A percentile compares a stretch with the other conserved stretches of the same genome.
Conservation (phyloP, 2,888 invertebrate species). For the Cephus pulcher region DNA sequence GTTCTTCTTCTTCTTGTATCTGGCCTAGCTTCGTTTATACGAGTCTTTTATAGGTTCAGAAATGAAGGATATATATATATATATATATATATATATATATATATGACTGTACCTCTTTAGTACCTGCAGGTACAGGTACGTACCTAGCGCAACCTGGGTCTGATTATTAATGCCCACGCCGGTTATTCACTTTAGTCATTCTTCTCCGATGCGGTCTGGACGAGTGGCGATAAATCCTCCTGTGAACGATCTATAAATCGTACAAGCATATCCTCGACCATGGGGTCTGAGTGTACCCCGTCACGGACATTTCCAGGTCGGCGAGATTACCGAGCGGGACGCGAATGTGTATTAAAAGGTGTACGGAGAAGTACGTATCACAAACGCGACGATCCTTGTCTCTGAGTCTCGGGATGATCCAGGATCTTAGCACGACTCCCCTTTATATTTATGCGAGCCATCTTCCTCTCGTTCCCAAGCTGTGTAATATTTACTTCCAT, state of each 20-base stretch:
- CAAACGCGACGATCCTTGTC: not conserved
- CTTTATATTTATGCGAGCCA: not conserved
- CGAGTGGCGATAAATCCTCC: not conserved
- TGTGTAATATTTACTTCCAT: not conserved
- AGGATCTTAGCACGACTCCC: not conserved
- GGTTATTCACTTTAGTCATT: conserved; percentile 5
- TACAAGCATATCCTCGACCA: not conserved
- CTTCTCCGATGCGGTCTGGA: not conserved
- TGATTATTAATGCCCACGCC: conserved; percentile 1
- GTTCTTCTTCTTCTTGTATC: not conserved
- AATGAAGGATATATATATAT: not conserved
- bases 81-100: not conserved
- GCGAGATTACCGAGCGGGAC: not conserved
- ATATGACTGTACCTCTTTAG: not conserved
- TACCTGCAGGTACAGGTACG: not conserved
- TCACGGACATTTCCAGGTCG: not conserved
- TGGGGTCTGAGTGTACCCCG: not conserved
- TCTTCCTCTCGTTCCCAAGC: not conserved
- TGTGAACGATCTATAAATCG: not conserved
- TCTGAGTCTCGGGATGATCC: not conserved
- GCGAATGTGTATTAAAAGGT: not conserved
- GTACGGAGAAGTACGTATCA: not conserved
- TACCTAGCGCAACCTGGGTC: not conserved
- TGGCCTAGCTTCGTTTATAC: not conserved
- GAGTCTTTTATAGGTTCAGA: not conserved